Evolutionary conservation across 2,888 invertebrate species (phyloP), one percentile per base, ranked within the genome.

Genomic region (Phlogophora meticulosa): DNA sequence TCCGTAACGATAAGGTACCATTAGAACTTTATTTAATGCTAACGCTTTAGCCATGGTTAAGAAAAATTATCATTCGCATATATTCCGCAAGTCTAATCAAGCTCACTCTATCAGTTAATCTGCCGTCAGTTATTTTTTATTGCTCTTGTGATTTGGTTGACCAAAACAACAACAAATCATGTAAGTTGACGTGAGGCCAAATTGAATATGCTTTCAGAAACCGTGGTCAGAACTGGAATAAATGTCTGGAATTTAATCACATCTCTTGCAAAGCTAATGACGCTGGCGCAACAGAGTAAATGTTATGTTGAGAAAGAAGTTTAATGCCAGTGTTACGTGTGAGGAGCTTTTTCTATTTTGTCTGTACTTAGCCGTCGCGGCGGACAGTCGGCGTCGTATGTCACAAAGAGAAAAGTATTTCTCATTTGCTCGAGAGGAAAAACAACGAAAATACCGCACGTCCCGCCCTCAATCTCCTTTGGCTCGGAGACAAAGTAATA

Each of bases 321-420:
- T 79, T 68, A 77, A 82, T 72, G 70, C 42, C 57, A 72, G 66
- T 74, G 69, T 73, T 70, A 78, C 70, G 74, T 82, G 81, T 78
- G 72, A 72, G 72, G 72, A 72, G 63, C 73, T 82, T 82, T 86
- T 83, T 85, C 80, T 79, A 70, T 81, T 82, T 80, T 66, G 76
- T 78, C 80, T 78, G 85, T 87, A 88, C 87, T 91, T 87, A 90
- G 85, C 83, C 72, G 59, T 55, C 71, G 78, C 81, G 81, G 78
- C 84, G 90, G 89, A 78, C 90, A 84, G 87, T 86, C 86, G 85
- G 88, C 88, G 88, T 91, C 90, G 90, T 90, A 85, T 92, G 91
- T 92, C 92, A 91, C 91, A 93, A 89, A 92, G 90, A 89, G 90
- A 88, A 90, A 93, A 93, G 91, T 92, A 93, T 92, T 93, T 93